Evolutionary conservation across 1,140 invertebrate genomes (phyloP), one percentile per base, ranked within the genome.

Genomic region (Drosophila repleta): DNA sequence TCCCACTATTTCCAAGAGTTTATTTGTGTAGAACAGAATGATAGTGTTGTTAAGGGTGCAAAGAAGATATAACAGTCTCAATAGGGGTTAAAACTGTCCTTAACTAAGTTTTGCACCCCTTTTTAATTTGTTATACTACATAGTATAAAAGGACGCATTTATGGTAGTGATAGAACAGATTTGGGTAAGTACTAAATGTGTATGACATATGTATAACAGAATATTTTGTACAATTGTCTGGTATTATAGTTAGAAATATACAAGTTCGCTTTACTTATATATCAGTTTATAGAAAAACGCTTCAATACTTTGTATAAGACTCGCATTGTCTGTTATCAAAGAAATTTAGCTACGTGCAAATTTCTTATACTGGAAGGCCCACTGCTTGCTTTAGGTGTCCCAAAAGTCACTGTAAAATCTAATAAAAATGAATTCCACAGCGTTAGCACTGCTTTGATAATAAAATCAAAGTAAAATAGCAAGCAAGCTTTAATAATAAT

Each of bases 361-460:
- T 29, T 26, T 32, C 17, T 41, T 29, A 53, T 35, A 55, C 37
- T 55, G 24, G 26, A 53, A 15, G 3, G 15, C 1, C 15, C 1
- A 46, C 57, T 46, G 56, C 57, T 60, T 37, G 52, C 32, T n/a
- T 18, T 6, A 1, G 0, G 6, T 70, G 72, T 74, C 67, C 72
- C 67, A 74, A 74, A 70, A 58, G 3, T 8, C 0, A 13, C n/a
- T 52, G 58, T 62, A 45, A 74, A 52, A 3, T 6, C 2, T 1
- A 3, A 2, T n/a, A n/a, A 1, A 13, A 46, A 63, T 55, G 32
- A 7, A 32, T 10, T 43, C 64, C 43, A 61, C 46, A 26, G 6
- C 3, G 1, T 8, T 3, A 43, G 5, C 13, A 72, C 48, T 21
- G 48, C 55, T 60, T 67, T 6, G 1, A 11, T 15, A 11, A 17